phyloP scores from a whole-genome alignment of 2,113 vertebrate genomes.

The Lophotis ruficrista region DNA sequence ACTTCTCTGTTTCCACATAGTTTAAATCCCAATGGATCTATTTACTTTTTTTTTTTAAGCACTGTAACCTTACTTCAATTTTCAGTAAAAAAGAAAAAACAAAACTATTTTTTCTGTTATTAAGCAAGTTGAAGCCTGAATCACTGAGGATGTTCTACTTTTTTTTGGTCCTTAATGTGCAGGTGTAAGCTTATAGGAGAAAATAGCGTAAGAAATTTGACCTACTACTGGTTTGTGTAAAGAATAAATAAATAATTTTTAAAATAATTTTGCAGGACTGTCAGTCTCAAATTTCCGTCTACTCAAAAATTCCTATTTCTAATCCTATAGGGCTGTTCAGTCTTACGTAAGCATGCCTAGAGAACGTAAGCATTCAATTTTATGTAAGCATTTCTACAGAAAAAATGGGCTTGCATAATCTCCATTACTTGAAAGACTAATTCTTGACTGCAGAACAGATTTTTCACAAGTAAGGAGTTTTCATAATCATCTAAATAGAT shows the following conservation, averaged over 20 bases:
- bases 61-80: background rate
- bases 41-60: background rate
- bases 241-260: background rate
- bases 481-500: background rate
- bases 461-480: background rate
- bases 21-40: background rate
- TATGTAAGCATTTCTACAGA: too few relatives aligned
- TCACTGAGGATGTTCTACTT: background rate
- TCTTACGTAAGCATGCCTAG: background rate
- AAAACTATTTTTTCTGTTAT: background rate
- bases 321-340: background rate
- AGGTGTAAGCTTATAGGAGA: background rate
- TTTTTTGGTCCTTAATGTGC: background rate
- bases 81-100: background rate
- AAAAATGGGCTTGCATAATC: background rate
- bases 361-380: background rate
- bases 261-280: background rate
- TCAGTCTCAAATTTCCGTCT: background rate
- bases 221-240: background rate
- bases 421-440: background rate
- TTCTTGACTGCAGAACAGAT: background rate
- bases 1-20: background rate
- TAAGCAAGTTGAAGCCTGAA: background rate
- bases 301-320: background rate
- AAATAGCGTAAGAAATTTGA: background rate